phyloP scores from a whole-genome alignment of 2,113 vertebrate genomes.

The Solenodon paradoxus region DNA sequence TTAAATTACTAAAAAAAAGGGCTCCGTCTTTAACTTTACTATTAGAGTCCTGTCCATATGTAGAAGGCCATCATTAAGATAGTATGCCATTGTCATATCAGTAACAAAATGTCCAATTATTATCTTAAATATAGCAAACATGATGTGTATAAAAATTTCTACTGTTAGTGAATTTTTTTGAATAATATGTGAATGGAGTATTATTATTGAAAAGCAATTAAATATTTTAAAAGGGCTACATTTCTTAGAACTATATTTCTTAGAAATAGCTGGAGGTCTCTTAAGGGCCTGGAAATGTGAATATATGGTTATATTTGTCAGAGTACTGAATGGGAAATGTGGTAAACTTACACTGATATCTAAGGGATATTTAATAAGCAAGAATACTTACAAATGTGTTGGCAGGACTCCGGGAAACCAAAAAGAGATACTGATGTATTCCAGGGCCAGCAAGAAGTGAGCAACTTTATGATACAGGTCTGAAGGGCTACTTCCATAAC shows the following conservation, averaged over 20 bases:
- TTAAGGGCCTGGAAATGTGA: background rate
- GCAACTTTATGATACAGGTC: background rate
- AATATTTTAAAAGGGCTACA: background rate
- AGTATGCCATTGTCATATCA: background rate
- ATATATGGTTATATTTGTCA: background rate
- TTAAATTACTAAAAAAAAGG: constrained; percentile 15
- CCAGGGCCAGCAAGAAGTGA: background rate
- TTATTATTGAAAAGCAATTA: constrained; percentile 16
- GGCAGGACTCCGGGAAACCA: background rate
- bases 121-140: background rate
- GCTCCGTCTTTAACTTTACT: background rate
- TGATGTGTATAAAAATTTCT: constrained; percentile 17
- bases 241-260: background rate
- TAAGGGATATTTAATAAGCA: background rate
- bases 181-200: background rate
- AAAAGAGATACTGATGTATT: background rate
- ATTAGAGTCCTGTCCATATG: background rate
- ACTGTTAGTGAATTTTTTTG: background rate
- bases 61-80: background rate
- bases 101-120: background rate
- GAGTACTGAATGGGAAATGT: background rate
- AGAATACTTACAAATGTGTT: background rate
- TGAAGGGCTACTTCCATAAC: too few species aligned
- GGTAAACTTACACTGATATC: background rate
- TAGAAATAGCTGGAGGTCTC: background rate